Conservation (phyloP, 2,113 vertebrate species). For the Aptenodytes forsteri region DNA sequence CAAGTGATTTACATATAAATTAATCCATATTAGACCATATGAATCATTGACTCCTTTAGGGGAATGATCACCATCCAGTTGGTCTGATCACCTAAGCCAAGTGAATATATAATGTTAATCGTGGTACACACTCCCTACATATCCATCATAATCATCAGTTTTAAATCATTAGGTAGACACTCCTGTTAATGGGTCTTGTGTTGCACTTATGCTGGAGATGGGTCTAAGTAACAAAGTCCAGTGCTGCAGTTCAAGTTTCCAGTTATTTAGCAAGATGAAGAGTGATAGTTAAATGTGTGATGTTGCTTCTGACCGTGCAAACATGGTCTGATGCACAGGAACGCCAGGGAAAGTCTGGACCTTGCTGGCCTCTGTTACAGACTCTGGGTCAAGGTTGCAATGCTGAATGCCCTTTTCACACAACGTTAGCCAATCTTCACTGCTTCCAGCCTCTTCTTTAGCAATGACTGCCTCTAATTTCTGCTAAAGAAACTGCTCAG, state of each 20-base stretch:
- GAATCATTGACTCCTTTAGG: constrained; percentile 51
- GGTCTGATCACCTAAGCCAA: constrained; percentile 50
- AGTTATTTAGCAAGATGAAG: not conserved
- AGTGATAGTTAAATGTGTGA: not conserved
- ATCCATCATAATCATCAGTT: constrained; percentile 48
- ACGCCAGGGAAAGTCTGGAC: not conserved
- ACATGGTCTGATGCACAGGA: not conserved
- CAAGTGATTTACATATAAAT: constrained; percentile 70
- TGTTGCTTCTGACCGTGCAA: not conserved
- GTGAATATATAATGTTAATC: constrained; percentile 34
- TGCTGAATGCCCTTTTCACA: not conserved
- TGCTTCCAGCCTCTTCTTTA: not conserved
- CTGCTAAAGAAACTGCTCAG: constrained; percentile 11
- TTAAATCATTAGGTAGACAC: constrained; percentile 53
- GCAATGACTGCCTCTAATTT: not conserved
- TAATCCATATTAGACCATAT: constrained; percentile 60
- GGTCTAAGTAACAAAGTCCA: not conserved
- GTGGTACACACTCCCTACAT: constrained; percentile 19
- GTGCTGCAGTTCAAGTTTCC: not conserved
- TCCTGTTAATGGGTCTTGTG: not conserved
- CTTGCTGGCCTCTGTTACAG: not conserved
- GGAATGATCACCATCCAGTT: constrained; percentile 54
- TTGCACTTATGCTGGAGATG: not conserved
- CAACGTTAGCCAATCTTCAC: not conserved
- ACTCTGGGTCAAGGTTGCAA: not conserved